phyloP scores from a whole-genome alignment of 2,888 invertebrate species.

The Cenopis cana region DNA sequence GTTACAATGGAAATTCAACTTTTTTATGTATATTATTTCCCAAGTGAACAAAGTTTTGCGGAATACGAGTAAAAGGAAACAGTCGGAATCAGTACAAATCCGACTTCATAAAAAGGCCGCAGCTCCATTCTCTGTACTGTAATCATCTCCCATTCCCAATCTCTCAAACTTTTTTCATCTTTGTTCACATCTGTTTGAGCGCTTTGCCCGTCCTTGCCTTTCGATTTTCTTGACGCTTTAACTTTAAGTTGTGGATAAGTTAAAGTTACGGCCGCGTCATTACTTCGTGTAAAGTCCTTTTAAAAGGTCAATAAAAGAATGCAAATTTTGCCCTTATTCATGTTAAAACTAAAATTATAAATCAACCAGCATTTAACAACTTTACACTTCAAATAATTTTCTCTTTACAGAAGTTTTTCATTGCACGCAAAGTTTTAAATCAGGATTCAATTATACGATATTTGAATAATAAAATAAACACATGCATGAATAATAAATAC shows the following conservation, averaged over 20 bases:
- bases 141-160: conserved; percentile 80
- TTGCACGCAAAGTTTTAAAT: neutral
- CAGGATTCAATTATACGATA: neutral
- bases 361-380: no score
- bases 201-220: conserved; percentile 61
- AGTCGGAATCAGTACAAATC: conserved; percentile 78
- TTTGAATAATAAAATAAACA: neutral
- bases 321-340: neutral
- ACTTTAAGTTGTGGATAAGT: conserved; percentile 47
- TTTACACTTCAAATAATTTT: neutral
- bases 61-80: conserved; percentile 72
- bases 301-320: conserved; percentile 14
- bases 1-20: conserved; percentile 70
- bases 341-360: neutral
- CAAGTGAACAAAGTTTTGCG: conserved; percentile 65
- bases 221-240: conserved; percentile 64
- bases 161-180: conserved; percentile 83
- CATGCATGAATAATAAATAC: neutral
- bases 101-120: conserved; percentile 79
- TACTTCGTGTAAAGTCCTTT: conserved; percentile 19
- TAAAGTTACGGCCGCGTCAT: conserved; percentile 29
- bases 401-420: neutral
- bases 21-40: conserved; percentile 66
- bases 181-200: conserved; percentile 80
- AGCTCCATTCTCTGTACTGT: conserved; percentile 81